A percentile compares a stretch with the other conserved stretches of the same genome.
phyloP scores from a whole-genome alignment of 2,888 invertebrate genomes.

The Uropetala carovei region DNA sequence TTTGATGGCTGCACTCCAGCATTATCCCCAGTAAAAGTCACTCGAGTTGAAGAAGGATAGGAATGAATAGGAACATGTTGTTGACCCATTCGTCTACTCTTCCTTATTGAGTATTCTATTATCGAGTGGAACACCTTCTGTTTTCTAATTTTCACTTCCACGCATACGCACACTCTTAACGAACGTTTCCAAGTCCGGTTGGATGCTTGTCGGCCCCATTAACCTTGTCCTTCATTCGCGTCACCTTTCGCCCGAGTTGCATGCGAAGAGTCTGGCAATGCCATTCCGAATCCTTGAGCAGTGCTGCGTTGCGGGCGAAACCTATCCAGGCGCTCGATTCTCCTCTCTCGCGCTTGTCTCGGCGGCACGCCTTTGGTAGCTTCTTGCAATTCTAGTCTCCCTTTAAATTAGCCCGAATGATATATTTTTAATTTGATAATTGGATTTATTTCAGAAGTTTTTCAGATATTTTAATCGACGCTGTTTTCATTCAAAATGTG shows the following conservation, averaged over 20 bases:
- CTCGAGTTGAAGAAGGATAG: not conserved
- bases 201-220: not conserved
- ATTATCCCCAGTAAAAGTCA: not conserved
- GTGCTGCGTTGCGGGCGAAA: not conserved
- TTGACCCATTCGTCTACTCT: not conserved
- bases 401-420: no score
- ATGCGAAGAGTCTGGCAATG: not conserved
- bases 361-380: no score
- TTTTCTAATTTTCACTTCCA: constrained; percentile 17
- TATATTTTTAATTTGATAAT: no score
- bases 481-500: no score
- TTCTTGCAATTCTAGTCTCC: no score
- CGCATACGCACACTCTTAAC: not conserved
- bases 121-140: not conserved
- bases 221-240: constrained; percentile 1
- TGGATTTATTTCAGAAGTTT: no score
- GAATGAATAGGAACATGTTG: not conserved
- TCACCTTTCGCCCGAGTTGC: constrained; percentile 8
- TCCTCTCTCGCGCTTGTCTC: not conserved
- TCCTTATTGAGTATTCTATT: not conserved
- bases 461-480: no score
- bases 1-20: not conserved
- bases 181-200: not conserved
- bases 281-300: constrained; percentile 7
- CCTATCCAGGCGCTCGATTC: not conserved